Evolutionary conservation across 2,797 vertebrate genomes (phyloP).

Genomic region (Tympanoctomys barrerae): DNA sequence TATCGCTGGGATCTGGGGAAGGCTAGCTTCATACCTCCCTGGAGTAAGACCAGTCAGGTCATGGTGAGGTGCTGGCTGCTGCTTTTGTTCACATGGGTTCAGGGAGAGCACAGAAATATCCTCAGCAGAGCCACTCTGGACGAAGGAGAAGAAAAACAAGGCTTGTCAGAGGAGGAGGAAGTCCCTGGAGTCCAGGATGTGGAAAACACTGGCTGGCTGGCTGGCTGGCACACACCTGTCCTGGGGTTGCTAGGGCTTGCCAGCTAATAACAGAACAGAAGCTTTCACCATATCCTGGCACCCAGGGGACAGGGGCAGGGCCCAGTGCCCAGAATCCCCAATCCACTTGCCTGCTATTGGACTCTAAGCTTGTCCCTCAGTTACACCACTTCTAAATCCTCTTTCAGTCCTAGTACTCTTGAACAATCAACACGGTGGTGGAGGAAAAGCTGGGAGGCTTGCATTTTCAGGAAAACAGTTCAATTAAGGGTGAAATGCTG

Average conservation of each 20-base stretch:
- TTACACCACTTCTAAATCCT: conserved; percentile 32
- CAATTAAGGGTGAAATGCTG: conserved; percentile 66
- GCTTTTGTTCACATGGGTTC: conserved; percentile 89
- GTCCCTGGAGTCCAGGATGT: conserved; percentile 79
- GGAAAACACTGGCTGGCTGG: conserved; percentile 80
- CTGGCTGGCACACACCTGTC: conserved; percentile 44
- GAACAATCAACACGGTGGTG: not conserved
- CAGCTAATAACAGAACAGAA: conserved; percentile 70
- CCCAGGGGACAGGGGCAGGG: conserved; percentile 78
- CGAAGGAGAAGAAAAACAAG: conserved; percentile 82
- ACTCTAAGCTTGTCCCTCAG: conserved; percentile 66
- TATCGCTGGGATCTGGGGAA: no score
- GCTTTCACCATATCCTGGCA: conserved; percentile 71
- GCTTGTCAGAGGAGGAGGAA: conserved; percentile 84
- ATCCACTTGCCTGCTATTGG: conserved; percentile 73
- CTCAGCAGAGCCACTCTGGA: conserved; percentile 82
- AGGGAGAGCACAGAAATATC: conserved; percentile 88
- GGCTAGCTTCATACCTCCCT: conserved; percentile 88
- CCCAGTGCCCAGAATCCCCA: conserved; percentile 67
- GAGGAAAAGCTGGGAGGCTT: conserved; percentile 75
- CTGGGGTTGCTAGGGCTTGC: conserved; percentile 71
- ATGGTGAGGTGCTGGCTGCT: conserved; percentile 87
- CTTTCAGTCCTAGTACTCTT: conserved; percentile 53
- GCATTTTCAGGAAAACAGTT: conserved; percentile 59
- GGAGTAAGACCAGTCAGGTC: conserved; percentile 89